These are phyloP conservation scores for Paedocypris micromegethes DNA, from an alignment of 2,797 vertebrate genomes.

Conservation along the genomic window DNA sequence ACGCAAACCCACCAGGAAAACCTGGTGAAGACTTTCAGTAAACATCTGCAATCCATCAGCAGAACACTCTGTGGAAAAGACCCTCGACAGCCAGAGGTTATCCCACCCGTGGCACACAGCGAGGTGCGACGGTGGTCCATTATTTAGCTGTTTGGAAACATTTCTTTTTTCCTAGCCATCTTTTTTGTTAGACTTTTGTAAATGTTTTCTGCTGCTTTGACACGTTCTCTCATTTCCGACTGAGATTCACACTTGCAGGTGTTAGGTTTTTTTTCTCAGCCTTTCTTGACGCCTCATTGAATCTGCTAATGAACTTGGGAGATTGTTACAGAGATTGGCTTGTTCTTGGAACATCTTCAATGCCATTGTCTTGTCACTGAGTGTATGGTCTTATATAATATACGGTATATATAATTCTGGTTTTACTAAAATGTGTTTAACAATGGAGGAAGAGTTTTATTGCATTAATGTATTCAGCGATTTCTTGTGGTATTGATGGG, in stretches of 20 bases:
- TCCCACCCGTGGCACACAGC: no score
- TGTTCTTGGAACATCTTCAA: slow-evolving; percentile 5
- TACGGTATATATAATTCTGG: no score
- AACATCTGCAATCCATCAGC: neutral
- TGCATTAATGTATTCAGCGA: no score
- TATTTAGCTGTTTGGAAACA: neutral
- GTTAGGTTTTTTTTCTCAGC: slow-evolving; percentile 17
- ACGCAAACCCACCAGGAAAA: slow-evolving; percentile 22
- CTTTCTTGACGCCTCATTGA: slow-evolving; percentile 2
- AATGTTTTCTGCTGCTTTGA: neutral
- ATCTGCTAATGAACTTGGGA: slow-evolving; percentile 12
- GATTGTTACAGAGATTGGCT: slow-evolving; percentile 6
- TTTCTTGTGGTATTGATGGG: no score
- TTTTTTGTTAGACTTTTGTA: neutral
- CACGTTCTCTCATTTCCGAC: neutral
- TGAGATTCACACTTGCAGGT: slow-evolving; percentile 3
- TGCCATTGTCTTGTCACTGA: neutral
- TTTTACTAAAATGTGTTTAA: no score
- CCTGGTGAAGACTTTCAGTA: slow-evolving; percentile 10
- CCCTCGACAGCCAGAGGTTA: no score
- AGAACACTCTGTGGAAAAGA: neutral
- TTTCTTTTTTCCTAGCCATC: neutral
- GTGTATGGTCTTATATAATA: neutral
- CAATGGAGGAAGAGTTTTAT: no score
- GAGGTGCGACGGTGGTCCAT: no score